Evolutionary conservation across 92 coral and sea anemone genomes (phyloP).

Genomic region (Phenganax subtilis): DNA sequence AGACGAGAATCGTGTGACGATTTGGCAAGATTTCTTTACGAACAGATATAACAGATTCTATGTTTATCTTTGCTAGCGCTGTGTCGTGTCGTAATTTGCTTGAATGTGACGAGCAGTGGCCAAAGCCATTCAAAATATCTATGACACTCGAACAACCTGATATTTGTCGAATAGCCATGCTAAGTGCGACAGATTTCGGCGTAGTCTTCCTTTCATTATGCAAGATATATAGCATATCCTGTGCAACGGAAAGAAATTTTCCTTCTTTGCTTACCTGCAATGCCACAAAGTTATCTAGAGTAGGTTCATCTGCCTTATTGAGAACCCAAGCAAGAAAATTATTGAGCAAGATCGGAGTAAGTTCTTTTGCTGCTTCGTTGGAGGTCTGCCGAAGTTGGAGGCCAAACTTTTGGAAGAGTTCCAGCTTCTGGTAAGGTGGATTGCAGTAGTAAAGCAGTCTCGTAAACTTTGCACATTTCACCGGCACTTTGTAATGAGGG

Average conservation of each 20-base stretch:
- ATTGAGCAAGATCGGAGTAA: conserved; percentile 1
- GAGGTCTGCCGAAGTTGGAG: conserved; percentile 20
- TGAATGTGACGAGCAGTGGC: conserved; percentile 15
- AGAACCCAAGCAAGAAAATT: conserved; percentile 30
- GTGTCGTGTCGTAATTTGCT: conserved; percentile 14
- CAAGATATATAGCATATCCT: background rate
- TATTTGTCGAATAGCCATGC: conserved; percentile 27
- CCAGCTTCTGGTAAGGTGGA: conserved; percentile 7
- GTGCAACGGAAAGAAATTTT: background rate
- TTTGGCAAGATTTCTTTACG: conserved; percentile 21
- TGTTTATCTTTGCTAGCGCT: conserved; percentile 17
- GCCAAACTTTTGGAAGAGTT: conserved; percentile 26
- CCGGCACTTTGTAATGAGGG: background rate
- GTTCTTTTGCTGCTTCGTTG: conserved; percentile 9
- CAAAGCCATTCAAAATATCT: conserved; percentile 25
- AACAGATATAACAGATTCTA: conserved; percentile 12
- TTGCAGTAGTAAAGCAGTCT: conserved; percentile 8
- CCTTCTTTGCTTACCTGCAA: background rate
- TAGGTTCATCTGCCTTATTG: conserved; percentile 17
- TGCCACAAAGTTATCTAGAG: background rate
- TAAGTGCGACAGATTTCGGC: conserved; percentile 22
- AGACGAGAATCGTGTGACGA: conserved; percentile 18
- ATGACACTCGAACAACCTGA: conserved; percentile 25
- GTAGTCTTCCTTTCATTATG: background rate
- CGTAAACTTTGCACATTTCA: background rate